These are phyloP conservation scores for Mus spicilegus DNA, from an alignment of 2,113 vertebrate species.

Conservation along the genomic window DNA sequence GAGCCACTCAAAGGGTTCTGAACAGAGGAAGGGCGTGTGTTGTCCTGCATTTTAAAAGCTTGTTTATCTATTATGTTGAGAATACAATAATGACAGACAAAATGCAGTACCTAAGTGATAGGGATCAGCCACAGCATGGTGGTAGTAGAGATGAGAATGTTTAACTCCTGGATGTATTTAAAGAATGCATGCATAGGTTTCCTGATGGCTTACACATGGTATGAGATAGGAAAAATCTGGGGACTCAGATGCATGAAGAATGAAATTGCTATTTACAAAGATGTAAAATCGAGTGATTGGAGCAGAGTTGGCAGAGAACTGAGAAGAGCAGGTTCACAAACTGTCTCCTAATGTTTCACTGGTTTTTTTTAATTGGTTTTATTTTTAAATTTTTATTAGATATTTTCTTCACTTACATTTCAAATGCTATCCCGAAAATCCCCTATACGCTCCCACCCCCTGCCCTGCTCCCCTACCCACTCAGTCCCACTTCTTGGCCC, in stretches of 20 bases:
- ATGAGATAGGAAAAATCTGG: background rate
- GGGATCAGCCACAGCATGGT: background rate
- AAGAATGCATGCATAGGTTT: background rate
- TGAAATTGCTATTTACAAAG: background rate
- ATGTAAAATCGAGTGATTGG: background rate
- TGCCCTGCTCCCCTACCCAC: no score
- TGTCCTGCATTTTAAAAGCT: background rate
- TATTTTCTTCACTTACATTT: no score
- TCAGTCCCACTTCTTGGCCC: no score
- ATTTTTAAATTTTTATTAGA: no score
- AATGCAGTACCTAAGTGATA: accelerated
- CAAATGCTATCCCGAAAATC: no score
- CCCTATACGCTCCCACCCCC: no score
- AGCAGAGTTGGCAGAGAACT: background rate
- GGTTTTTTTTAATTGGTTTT: background rate
- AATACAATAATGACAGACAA: background rate
- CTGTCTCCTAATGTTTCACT: no score
- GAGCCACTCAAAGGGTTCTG: background rate
- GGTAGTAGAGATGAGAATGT: background rate
- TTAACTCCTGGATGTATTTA: background rate
- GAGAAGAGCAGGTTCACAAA: background rate
- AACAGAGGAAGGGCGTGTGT: background rate
- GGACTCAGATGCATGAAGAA: background rate
- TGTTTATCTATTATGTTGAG: background rate
- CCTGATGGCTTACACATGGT: background rate